Evolutionary conservation across 37 sponge, comb jelly and placozoan genomes (phyloP).

Genomic region (Chondrosia reniformis): DNA sequence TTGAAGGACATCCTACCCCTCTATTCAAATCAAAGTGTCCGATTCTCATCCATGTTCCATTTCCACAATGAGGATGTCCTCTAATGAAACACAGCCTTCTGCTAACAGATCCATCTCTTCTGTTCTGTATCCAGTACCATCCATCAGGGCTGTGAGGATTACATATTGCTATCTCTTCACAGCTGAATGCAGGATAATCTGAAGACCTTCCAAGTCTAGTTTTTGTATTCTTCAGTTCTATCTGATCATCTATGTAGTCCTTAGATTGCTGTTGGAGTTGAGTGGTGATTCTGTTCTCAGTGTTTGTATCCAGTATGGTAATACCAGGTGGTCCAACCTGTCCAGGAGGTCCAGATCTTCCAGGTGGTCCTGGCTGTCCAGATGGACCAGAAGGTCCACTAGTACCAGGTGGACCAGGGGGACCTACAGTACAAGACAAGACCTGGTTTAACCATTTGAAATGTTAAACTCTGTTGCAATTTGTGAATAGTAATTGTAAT

Average conservation of each 20-base stretch:
- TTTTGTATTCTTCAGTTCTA: too few relatives aligned
- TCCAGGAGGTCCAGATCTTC: too few relatives aligned
- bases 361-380: background rate
- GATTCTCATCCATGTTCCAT: constrained; percentile 16
- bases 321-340: constrained; percentile 1
- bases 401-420: background rate
- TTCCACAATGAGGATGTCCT: constrained; percentile 3
- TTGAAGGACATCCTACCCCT: background rate
- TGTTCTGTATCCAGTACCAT: background rate
- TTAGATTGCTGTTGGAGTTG: background rate
- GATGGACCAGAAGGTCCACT: background rate
- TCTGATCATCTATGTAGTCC: too few relatives aligned
- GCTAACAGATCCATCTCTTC: background rate
- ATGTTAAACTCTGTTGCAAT: too few relatives aligned
- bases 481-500: too few relatives aligned
- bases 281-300: background rate
- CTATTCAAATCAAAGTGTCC: constrained; percentile 1
- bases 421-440: too few relatives aligned
- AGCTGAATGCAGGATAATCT: background rate
- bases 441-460: too few relatives aligned
- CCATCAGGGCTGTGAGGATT: background rate
- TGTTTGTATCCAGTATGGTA: background rate
- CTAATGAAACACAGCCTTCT: background rate
- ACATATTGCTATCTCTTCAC: background rate
- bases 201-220: too few relatives aligned